Evolutionary conservation across 2,797 vertebrate genomes (phyloP), one percentile per base, ranked within the genome.

Genomic region (Onychomys torridus): DNA sequence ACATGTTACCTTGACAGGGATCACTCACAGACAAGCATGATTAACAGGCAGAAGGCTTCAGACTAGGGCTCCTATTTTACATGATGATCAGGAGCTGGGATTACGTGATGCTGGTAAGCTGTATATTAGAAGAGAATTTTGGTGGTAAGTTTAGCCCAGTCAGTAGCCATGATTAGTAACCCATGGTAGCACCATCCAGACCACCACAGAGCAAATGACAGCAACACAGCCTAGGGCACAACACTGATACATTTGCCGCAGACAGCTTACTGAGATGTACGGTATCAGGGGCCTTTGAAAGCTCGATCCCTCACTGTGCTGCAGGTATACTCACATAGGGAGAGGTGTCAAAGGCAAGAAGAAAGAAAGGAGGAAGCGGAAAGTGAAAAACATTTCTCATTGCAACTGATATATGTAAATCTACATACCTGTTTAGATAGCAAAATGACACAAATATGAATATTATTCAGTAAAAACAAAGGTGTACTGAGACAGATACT

Each of bases 141-240:
- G 5, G 46, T 5, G 77, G 94, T 76, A 95, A 97, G 89, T 95
- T 91, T 79, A 87, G 96, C 85, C 94, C 93, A 96, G 98, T 98
- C 98, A 97, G 97, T 98, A 98, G 96, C 73, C 32, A 59, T 96
- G 97, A 98, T 98, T 98, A 98, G 97, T 97, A 96, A 97, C n/a
- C 94, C 52, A 10, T 55, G 86, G 94, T 46, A 89, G 83, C 78
- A 61, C 95, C 81, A 83, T 46, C 90, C 49, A 27, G 69, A 59
- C 65, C n/a, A 52, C 92, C 5, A 16, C 32, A 37, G 96, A 98
- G 96, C 97, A 97, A 96, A 97, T 85, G 91, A 97, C 73, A 95
- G 96, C 90, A 93, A 94, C 93, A 90, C 97, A 77, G 73, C 71
- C 97, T 96, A 93, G 97, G 94, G 95, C 90, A 95, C 96, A 93